These are phyloP conservation scores for Cyclina sinensis DNA, from an alignment of 1,140 invertebrate genomes.

Conservation along the genomic window DNA sequence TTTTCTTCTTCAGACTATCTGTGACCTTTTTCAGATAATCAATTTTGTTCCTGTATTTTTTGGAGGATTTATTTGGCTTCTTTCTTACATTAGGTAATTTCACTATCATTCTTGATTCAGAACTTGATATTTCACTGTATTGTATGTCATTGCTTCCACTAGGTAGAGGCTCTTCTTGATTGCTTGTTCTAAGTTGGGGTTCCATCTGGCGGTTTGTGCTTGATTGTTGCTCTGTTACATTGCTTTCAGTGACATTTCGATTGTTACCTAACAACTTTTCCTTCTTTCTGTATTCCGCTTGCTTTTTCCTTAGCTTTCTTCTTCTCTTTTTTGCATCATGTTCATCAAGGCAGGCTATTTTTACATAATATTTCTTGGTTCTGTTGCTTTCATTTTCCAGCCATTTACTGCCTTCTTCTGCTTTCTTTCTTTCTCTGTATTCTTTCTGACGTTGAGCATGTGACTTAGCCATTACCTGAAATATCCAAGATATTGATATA, in stretches of 20 bases:
- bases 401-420: conserved; percentile 1
- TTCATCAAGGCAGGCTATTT: neutral
- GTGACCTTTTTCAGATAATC: neutral
- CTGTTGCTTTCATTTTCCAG: conserved; percentile 7
- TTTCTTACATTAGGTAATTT: neutral
- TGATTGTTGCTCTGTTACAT: neutral
- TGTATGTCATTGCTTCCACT: neutral
- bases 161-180: neutral
- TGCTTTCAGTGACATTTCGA: neutral
- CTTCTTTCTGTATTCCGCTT: neutral
- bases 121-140: neutral
- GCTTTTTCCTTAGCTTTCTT: too few relatives aligned
- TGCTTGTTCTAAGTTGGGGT: too few relatives aligned
- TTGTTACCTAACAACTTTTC: neutral
- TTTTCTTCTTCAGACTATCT: neutral
- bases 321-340: neutral
- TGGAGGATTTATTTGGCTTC: neutral
- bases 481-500: too few relatives aligned
- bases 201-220: too few relatives aligned
- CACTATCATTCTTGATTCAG: neutral
- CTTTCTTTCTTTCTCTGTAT: conserved; percentile 28
- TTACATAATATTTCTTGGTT: conserved; percentile 5
- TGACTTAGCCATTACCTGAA: conserved; percentile 28
- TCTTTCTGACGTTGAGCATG: conserved; percentile 48
- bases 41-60: too few relatives aligned